Conservation (phyloP, 2,888 invertebrate species). For the Kuschelorhynchus macadamiae region DNA sequence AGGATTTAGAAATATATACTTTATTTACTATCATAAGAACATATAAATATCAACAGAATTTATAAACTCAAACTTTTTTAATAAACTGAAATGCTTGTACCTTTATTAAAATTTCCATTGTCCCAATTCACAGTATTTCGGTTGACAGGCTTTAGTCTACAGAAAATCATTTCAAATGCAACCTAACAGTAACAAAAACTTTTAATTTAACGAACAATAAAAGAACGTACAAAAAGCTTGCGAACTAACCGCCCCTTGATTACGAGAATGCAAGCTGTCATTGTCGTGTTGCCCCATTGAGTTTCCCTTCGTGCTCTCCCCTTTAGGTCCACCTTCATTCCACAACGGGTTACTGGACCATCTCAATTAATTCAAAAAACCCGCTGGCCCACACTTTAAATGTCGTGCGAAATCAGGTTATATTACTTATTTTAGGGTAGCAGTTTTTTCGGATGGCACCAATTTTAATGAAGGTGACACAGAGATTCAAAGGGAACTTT, state of each 20-base stretch:
- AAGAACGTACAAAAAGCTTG: slow-evolving; percentile 50
- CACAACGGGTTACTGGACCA: slow-evolving; percentile 53
- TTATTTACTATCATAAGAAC: no score
- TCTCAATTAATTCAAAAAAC: slow-evolving; percentile 51
- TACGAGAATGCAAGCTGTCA: slow-evolving; percentile 56
- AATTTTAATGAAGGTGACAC: slow-evolving; percentile 9
- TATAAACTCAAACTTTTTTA: no score
- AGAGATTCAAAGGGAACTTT: no score
- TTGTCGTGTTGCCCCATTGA: slow-evolving; percentile 45
- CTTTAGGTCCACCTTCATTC: slow-evolving; percentile 40
- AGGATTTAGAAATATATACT: no score
- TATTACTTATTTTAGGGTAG: slow-evolving; percentile 38
- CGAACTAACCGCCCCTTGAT: slow-evolving; percentile 56
- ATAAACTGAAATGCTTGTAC: no score
- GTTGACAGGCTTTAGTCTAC: no score
- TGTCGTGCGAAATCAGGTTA: slow-evolving; percentile 52
- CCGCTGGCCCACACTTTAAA: slow-evolving; percentile 50
- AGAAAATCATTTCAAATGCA: not conserved
- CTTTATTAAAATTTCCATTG: no score
- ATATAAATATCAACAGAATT: no score
- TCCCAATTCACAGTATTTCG: no score
- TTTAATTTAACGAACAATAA: slow-evolving; percentile 57
- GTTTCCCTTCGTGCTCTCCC: slow-evolving; percentile 32
- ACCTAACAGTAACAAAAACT: slow-evolving; percentile 24
- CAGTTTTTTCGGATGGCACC: slow-evolving; percentile 26